Evolutionary conservation across 2,797 vertebrate genomes (phyloP), one percentile per base, ranked within the genome.

Genomic region (Craterocephalus amniculus): DNA sequence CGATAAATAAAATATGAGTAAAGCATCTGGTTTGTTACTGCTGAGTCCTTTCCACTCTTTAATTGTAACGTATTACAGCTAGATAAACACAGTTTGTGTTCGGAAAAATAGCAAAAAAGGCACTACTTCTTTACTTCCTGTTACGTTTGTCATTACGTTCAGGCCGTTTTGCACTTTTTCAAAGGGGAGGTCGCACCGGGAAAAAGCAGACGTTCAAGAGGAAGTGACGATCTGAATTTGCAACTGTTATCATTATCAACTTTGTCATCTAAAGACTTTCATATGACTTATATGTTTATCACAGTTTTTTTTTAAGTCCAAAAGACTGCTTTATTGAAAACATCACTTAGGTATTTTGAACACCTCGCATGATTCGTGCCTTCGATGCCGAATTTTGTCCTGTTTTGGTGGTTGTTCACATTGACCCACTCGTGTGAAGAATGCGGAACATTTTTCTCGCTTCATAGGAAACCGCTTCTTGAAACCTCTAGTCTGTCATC

Each of bases 141-240:
- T 63, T 81, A 14, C 9, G 31, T 40, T 35, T 58, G 0, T 36
- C 26, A 2, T n/a, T 56, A 7, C 49, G 2, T 68, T 67, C 61
- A 73, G 34, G 64, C n/a, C 31, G 51, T 45, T 76, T 55, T 48
- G 40, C 29, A 32, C 57, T 61, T 71, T 62, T 54, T 52, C 57
- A 55, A 66, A 58, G 54, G 57, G 82, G 89, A 91, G 92, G 86
- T 92, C 72, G 83, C 84, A 91, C 81, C 91, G 94, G 94, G 95
- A 95, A 95, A 31, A 31, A 79, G 87, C 58, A 45, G 85, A 79
- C 84, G 87, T 61, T 86, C 74, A 59, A 79, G 87, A 95, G 96
- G 95, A 96, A 96, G 95, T 96, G 95, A 97, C 95, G 96, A 92
- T 76, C 55, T 31, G 40, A 58, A 63, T 73, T 71, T 76, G 76